Evolutionary conservation across 2,113 vertebrate species (phyloP).

Genomic region (Hydropotes inermis): DNA sequence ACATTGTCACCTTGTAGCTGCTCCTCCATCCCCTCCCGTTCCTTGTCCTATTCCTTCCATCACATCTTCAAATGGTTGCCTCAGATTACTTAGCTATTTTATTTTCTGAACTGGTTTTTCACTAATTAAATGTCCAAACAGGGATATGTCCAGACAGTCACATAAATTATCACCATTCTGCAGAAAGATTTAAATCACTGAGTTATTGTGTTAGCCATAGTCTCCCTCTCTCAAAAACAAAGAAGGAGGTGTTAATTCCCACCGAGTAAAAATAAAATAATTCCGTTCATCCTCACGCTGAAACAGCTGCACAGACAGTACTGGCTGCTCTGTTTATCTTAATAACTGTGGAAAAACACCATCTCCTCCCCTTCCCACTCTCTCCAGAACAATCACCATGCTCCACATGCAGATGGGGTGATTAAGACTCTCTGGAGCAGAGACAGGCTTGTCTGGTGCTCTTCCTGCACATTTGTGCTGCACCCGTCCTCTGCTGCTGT

Average conservation of each 20-base stretch:
- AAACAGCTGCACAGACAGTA: slow-evolving; percentile 54
- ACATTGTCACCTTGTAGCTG: not conserved
- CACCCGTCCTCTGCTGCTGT: slow-evolving; percentile 52
- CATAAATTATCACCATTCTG: slow-evolving; percentile 51
- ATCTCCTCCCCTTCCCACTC: not conserved
- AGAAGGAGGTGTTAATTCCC: slow-evolving; percentile 27
- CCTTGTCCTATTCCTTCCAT: not conserved
- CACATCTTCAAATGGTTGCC: not conserved
- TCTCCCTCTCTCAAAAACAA: not conserved
- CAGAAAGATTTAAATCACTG: slow-evolving; percentile 37
- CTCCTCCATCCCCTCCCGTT: not conserved
- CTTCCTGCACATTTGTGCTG: slow-evolving; percentile 47
- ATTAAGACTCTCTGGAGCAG: not conserved
- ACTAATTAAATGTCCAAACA: slow-evolving; percentile 62
- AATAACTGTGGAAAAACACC: slow-evolving; percentile 47
- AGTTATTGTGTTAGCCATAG: slow-evolving; percentile 40
- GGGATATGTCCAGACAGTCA: slow-evolving; percentile 34
- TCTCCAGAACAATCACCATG: slow-evolving; percentile 48
- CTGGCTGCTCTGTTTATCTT: slow-evolving; percentile 51
- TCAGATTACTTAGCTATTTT: slow-evolving; percentile 2
- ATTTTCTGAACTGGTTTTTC: slow-evolving; percentile 23
- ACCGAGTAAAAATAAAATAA: slow-evolving; percentile 60
- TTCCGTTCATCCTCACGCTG: slow-evolving; percentile 31
- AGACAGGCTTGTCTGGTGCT: slow-evolving; percentile 34
- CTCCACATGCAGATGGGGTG: slow-evolving; percentile 40